Percentiles rank a stretch among this genome's conserved stretches.
These are phyloP conservation scores for Dreissena rostriformis DNA, from an alignment of 1,140 invertebrate species.

Conservation along the genomic window DNA sequence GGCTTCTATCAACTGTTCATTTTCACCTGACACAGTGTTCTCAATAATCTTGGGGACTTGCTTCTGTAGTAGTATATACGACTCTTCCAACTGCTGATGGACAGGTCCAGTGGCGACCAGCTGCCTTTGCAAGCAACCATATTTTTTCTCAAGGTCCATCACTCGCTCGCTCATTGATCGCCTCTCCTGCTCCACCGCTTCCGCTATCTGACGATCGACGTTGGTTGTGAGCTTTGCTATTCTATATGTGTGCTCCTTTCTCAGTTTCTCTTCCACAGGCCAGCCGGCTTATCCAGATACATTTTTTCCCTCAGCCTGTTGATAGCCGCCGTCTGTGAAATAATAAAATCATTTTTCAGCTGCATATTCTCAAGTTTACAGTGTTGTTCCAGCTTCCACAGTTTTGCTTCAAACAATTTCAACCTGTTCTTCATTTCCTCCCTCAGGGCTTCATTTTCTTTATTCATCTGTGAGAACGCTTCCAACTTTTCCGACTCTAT, in stretches of 20 bases:
- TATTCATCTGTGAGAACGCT: constrained; percentile 83
- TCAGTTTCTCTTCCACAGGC: constrained; percentile 52
- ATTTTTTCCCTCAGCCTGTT: constrained; percentile 57
- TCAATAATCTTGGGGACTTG: constrained; percentile 71
- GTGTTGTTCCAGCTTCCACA: constrained; percentile 83
- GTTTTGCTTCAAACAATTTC: constrained; percentile 75
- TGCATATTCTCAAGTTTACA: constrained; percentile 80
- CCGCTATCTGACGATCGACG: constrained; percentile 64
- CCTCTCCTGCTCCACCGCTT: constrained; percentile 53
- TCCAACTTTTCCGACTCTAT: constrained; percentile 42
- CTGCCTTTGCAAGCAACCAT: constrained; percentile 72
- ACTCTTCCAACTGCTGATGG: constrained; percentile 81
- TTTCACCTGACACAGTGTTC: constrained; percentile 70
- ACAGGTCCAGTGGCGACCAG: constrained; percentile 79
- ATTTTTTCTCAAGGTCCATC: constrained; percentile 51
- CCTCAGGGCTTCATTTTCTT: constrained; percentile 87
- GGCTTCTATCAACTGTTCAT: constrained; percentile 67
- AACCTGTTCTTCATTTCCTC: constrained; percentile 84
- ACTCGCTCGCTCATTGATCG: constrained; percentile 65
- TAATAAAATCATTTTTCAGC: constrained; percentile 67
- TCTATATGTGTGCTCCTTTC: constrained; percentile 15
- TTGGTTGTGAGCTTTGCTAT: too few relatives aligned
- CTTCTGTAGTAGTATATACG: constrained; percentile 81
- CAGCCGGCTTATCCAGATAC: constrained; percentile 60
- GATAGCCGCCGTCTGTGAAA: constrained; percentile 58